Evolutionary conservation across 1,140 invertebrate genomes (phyloP).

Genomic region (Nasonia longicornis): DNA sequence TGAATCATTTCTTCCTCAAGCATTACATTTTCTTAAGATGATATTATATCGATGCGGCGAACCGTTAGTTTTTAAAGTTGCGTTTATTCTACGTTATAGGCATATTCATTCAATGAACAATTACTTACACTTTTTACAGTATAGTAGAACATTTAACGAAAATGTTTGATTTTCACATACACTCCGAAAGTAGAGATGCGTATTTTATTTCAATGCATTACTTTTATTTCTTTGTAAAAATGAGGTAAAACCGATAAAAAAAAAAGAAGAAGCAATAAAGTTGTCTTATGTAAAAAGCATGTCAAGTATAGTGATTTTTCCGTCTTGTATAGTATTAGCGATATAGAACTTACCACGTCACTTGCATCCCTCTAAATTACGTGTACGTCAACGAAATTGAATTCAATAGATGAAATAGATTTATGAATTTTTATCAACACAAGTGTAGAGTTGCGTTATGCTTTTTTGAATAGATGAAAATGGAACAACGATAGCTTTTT

Average conservation of each 20-base stretch:
- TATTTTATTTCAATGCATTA: not conserved
- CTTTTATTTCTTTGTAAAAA: not conserved
- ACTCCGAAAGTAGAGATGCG: not conserved
- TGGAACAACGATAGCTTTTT: slow-evolving; percentile 7
- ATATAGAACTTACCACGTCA: not conserved
- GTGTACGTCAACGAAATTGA: not conserved
- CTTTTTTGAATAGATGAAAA: not conserved
- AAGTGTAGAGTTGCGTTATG: not conserved
- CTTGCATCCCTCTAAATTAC: not conserved
- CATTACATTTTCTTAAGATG: not conserved
- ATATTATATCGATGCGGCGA: not conserved
- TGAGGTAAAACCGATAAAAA: not conserved
- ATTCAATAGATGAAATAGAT: not conserved
- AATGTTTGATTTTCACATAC: slow-evolving; percentile 1
- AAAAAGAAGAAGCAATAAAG: slow-evolving; percentile 16
- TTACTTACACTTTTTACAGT: not conserved
- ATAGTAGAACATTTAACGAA: not conserved
- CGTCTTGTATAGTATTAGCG: not conserved
- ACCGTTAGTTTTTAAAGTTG: not conserved
- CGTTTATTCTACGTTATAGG: not conserved
- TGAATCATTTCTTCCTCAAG: not conserved
- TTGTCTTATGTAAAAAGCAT: slow-evolving; percentile 10
- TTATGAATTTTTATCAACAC: no score
- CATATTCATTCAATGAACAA: not conserved
- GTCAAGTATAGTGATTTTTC: slow-evolving; percentile 15